Evolutionary conservation across 2,113 vertebrate genomes (phyloP).

Genomic region (Coregonus clupeaformis): DNA sequence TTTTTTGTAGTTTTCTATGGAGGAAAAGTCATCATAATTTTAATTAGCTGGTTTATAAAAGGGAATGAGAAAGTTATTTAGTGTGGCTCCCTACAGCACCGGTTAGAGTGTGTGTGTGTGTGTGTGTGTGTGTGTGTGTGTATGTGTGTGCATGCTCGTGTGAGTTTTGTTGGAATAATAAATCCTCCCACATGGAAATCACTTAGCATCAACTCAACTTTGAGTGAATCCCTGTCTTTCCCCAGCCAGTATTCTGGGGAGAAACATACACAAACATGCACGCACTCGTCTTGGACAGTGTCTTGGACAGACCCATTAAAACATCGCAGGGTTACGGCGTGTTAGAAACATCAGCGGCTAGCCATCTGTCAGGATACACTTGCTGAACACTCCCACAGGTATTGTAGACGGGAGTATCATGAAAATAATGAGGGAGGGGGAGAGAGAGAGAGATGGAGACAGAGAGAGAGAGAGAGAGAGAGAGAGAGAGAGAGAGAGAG

Average conservation of each 20-base stretch:
- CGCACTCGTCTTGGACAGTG: slow-evolving; percentile 63
- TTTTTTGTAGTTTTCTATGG: slow-evolving; percentile 36
- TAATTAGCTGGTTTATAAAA: slow-evolving; percentile 66
- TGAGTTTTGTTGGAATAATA: slow-evolving; percentile 60
- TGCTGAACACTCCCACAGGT: slow-evolving; percentile 49
- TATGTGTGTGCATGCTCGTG: not conserved
- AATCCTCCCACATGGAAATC: slow-evolving; percentile 60
- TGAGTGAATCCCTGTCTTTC: slow-evolving; percentile 44
- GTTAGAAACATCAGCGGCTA: slow-evolving; percentile 52
- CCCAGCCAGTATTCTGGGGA: slow-evolving; percentile 42
- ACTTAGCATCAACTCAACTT: slow-evolving; percentile 50
- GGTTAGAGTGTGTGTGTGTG: slow-evolving; percentile 10
- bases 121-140: not conserved
- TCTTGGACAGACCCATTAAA: slow-evolving; percentile 68
- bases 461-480: no score
- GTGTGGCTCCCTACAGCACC: slow-evolving; percentile 48
- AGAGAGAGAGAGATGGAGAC: no score
- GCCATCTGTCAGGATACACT: slow-evolving; percentile 67
- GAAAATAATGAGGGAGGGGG: slow-evolving; percentile 7
- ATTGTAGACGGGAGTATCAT: slow-evolving; percentile 41
- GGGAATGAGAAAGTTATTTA: slow-evolving; percentile 46
- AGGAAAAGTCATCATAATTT: slow-evolving; percentile 47
- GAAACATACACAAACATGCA: slow-evolving; percentile 1
- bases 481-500: not conserved
- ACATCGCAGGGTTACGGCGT: slow-evolving; percentile 56